phyloP scores from a whole-genome alignment of 2,113 vertebrate genomes.

The Psilopogon haemacephalus region DNA sequence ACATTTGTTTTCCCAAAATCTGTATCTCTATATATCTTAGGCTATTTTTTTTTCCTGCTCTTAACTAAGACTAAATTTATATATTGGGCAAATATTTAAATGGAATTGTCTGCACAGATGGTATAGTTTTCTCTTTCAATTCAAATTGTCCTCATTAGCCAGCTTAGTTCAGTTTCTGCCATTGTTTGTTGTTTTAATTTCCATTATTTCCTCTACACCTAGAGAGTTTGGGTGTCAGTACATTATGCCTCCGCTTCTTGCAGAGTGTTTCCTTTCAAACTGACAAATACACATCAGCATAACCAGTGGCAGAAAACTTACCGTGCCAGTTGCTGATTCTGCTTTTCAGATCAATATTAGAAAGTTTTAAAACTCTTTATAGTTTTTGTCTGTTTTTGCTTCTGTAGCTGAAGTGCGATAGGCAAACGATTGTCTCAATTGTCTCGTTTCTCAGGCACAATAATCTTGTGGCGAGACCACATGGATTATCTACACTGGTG shows the following conservation, averaged over 20 bases:
- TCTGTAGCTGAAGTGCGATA: neutral
- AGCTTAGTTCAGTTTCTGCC: neutral
- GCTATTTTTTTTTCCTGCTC: neutral
- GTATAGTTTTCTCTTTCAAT: neutral
- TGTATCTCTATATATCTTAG: neutral
- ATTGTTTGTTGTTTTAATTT: neutral
- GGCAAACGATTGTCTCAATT: neutral
- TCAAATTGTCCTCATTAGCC: neutral
- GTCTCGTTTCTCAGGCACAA: slow-evolving; percentile 82
- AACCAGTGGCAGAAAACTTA: neutral
- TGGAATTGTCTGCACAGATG: neutral
- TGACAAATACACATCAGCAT: neutral
- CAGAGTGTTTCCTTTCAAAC: neutral
- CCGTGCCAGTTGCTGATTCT: neutral
- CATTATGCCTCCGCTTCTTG: neutral
- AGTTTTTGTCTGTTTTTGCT: neutral
- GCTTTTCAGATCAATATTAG: neutral
- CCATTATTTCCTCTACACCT: neutral
- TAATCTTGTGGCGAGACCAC: slow-evolving; percentile 89
- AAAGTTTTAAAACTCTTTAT: neutral
- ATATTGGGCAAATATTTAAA: neutral
- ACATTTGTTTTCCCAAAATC: neutral
- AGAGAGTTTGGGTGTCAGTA: neutral
- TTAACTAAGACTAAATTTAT: neutral
- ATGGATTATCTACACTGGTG: slow-evolving; percentile 87